Evolutionary conservation across 2,797 vertebrate species (phyloP).

Genomic region (Borostomias antarcticus): DNA sequence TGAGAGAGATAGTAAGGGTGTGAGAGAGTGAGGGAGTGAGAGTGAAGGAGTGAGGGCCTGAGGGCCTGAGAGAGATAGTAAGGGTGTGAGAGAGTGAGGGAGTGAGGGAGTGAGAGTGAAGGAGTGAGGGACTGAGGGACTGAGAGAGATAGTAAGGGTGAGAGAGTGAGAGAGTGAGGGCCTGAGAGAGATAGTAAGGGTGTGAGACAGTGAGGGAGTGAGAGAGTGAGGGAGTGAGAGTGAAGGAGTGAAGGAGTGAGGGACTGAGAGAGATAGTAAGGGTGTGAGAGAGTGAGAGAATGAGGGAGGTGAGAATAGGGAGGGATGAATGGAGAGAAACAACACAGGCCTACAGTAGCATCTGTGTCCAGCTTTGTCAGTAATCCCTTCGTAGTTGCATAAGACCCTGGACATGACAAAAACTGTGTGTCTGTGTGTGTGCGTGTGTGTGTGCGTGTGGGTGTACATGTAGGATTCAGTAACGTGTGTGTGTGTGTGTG

Average conservation of each 20-base stretch:
- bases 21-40: no score
- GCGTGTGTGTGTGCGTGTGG: slow-evolving; percentile 13
- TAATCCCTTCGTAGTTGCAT: slow-evolving; percentile 69
- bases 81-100: slow-evolving; percentile 3
- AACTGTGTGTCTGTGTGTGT: background rate
- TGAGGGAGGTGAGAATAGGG: background rate
- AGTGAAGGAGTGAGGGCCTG: no score
- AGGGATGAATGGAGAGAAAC: slow-evolving; percentile 19
- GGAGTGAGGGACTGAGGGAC: no score
- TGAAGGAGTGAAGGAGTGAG: slow-evolving; percentile 35
- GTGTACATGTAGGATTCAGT: background rate
- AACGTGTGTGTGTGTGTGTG: background rate
- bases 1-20: no score
- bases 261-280: slow-evolving; percentile 17
- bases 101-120: slow-evolving; percentile 12
- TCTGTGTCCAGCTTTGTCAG: slow-evolving; percentile 69
- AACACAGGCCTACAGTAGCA: slow-evolving; percentile 61
- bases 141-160: no score
- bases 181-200: no score
- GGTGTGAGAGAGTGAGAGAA: background rate
- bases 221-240: no score
- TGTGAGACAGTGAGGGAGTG: no score
- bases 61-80: no score
- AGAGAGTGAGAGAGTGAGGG: no score
- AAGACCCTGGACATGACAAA: slow-evolving; percentile 40